These are phyloP conservation scores for Cepaea nemoralis DNA, from an alignment of 1,140 invertebrate species.

Conservation along the genomic window DNA sequence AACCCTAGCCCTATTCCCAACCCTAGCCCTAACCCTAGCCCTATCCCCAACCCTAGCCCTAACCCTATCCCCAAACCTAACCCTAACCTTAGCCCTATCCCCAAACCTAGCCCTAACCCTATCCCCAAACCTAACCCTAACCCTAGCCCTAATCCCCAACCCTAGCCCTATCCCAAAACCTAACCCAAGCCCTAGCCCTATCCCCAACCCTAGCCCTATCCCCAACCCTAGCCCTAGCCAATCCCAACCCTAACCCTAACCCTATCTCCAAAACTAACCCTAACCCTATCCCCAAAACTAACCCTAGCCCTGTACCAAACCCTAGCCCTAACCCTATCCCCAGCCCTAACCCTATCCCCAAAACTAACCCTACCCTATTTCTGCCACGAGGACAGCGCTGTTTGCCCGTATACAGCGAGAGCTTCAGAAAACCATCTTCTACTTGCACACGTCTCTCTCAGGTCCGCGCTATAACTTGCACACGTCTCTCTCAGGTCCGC, in stretches of 20 bases:
- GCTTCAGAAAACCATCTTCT: no score
- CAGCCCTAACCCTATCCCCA: conserved; percentile 56
- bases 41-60: conserved; percentile 55
- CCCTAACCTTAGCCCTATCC: conserved; percentile 45
- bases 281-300: conserved; percentile 49
- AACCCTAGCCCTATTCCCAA: conserved; percentile 55
- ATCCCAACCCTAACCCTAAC: conserved; percentile 50
- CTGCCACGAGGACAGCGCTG: no score
- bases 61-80: conserved; percentile 46
- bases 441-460: no score
- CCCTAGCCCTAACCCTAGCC: conserved; percentile 53
- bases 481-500: no score
- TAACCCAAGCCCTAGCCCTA: conserved; percentile 48
- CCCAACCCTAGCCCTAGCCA: conserved; percentile 48
- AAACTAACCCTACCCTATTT: conserved; percentile 53
- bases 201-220: conserved; percentile 48
- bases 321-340: conserved; percentile 54
- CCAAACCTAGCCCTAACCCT: conserved; percentile 45
- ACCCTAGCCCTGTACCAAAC: conserved; percentile 48
- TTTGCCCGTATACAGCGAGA: no score
- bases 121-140: conserved; percentile 52
- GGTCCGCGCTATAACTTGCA: not conserved
- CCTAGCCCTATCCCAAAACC: conserved; percentile 48
- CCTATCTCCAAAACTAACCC: conserved; percentile 45
- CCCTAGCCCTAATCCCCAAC: conserved; percentile 50